Conservation (phyloP, 2,797 vertebrate genomes). For the Siniperca obscura region DNA sequence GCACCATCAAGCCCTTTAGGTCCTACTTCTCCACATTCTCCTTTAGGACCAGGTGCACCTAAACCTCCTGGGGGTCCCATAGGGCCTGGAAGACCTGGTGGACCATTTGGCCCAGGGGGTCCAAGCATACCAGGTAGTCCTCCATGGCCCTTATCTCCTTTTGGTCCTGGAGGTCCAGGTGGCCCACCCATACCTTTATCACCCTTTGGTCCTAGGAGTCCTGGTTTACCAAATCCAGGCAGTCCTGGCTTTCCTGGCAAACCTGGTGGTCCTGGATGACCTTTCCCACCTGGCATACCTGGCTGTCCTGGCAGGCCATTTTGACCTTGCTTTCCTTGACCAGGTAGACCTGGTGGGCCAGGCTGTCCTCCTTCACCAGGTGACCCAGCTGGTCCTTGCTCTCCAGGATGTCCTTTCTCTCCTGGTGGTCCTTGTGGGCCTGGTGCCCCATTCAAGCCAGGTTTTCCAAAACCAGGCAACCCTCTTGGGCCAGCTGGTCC, state of each 20-base stretch:
- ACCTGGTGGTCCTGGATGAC: conserved; percentile 92
- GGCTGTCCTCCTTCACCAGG: conserved; percentile 89
- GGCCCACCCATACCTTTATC: conserved; percentile 90
- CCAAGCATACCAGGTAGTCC: conserved; percentile 92
- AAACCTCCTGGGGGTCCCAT: conserved; percentile 89
- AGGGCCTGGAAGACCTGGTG: conserved; percentile 87
- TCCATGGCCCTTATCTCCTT: conserved; percentile 92
- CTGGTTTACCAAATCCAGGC: conserved; percentile 95
- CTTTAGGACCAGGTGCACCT: conserved; percentile 93
- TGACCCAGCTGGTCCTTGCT: conserved; percentile 87
- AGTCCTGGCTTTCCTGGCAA: conserved; percentile 93
- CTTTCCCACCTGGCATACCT: conserved; percentile 92
- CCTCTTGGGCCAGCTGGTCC: conserved; percentile 92
- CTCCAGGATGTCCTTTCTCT: conserved; percentile 90
- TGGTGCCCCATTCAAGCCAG: conserved; percentile 91
- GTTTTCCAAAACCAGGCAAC: conserved; percentile 92
- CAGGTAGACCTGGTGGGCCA: conserved; percentile 91
- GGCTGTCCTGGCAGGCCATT: conserved; percentile 92
- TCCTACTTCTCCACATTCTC: conserved; percentile 89
- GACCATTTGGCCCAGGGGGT: conserved; percentile 89
- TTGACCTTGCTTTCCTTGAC: conserved; percentile 92
- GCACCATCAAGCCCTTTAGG: conserved; percentile 89
- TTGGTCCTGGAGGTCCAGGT: conserved; percentile 89
- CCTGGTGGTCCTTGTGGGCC: conserved; percentile 91
- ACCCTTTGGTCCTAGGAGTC: conserved; percentile 93